Conservation (phyloP, 2,113 vertebrate genomes). For the Syrmaticus mikado region DNA sequence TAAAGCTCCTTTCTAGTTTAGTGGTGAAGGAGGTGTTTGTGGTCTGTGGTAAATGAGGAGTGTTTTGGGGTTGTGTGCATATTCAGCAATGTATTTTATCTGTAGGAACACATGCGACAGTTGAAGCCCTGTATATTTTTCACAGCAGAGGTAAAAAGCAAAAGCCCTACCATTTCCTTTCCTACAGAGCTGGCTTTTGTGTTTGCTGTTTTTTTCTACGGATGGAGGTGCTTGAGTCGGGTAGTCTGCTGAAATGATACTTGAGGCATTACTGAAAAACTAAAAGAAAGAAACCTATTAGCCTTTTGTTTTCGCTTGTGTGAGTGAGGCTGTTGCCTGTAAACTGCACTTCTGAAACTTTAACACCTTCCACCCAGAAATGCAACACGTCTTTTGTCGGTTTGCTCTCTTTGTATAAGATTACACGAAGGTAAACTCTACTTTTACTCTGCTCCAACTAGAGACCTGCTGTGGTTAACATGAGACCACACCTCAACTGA, state of each 20-base stretch:
- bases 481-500: neutral
- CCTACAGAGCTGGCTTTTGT: neutral
- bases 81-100: slow-evolving; percentile 4
- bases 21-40: neutral
- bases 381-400: neutral
- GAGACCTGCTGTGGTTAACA: neutral
- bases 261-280: neutral
- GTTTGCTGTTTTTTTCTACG: neutral
- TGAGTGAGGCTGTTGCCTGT: neutral
- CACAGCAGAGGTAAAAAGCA: neutral
- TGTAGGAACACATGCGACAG: neutral
- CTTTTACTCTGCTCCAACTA: neutral
- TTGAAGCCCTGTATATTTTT: neutral
- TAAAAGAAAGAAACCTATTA: neutral
- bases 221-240: neutral
- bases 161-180: slow-evolving; percentile 27
- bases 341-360: neutral
- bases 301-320: neutral
- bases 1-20: neutral
- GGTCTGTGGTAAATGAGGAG: slow-evolving; percentile 28
- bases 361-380: neutral
- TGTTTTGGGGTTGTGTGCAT: neutral
- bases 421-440: neutral
- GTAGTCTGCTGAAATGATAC: neutral
- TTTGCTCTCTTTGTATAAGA: neutral